Evolutionary conservation across 1,140 invertebrate species (phyloP).

Genomic region (Drosophila virilis): DNA sequence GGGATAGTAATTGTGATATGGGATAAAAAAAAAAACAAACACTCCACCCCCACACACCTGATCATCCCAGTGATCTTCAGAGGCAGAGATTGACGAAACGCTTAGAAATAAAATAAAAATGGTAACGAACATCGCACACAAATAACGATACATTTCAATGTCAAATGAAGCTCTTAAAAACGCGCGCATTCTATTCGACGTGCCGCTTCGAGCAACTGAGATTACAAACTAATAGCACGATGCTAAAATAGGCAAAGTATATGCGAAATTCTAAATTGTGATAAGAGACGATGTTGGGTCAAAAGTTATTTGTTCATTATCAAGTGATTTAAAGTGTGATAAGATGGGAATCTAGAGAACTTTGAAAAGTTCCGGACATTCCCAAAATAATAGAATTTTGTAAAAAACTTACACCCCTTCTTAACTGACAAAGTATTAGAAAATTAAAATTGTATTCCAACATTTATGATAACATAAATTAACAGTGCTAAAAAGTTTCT

Average conservation of each 20-base stretch:
- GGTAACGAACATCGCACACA: neutral
- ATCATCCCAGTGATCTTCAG: neutral
- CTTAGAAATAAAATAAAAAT: neutral
- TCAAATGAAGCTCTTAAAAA: neutral
- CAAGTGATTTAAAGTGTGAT: neutral
- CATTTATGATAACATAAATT: neutral
- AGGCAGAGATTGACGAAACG: neutral
- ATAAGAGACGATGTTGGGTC: conserved; percentile 26
- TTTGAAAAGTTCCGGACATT: no score
- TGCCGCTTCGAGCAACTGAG: neutral
- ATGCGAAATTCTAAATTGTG: conserved; percentile 25
- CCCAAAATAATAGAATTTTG: no score
- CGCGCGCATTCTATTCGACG: neutral
- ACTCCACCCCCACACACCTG: conserved; percentile 4
- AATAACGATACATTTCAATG: conserved; percentile 1
- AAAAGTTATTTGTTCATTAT: conserved; percentile 23
- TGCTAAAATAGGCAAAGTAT: neutral
- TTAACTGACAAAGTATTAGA: no score
- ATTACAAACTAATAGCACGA: conserved; percentile 10
- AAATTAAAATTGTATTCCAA: no score
- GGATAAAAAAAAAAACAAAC: neutral
- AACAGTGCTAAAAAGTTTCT: neutral
- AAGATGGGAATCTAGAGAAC: neutral
- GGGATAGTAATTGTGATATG: no score
- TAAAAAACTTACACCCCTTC: no score